phyloP scores from a whole-genome alignment of 2,888 invertebrate species.

The Villa cingulata region DNA sequence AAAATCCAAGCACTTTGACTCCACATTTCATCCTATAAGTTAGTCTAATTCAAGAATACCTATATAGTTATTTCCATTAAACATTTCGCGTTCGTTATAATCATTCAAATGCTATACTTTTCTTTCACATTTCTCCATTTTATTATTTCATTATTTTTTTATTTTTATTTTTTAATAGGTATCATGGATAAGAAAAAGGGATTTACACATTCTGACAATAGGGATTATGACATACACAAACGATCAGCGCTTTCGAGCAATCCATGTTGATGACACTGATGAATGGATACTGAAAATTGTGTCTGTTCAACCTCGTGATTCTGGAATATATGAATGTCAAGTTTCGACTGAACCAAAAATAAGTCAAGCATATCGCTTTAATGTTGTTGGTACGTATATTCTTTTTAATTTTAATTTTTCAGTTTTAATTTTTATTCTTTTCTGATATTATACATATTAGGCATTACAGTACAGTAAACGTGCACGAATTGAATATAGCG shows the following conservation, averaged over 20 bases:
- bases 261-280: constrained; percentile 56
- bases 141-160: not conserved
- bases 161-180: constrained; percentile 40
- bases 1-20: too few relatives aligned
- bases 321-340: constrained; percentile 62
- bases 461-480: too few relatives aligned
- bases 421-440: not conserved
- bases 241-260: constrained; percentile 56
- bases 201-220: constrained; percentile 62
- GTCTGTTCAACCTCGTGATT: constrained; percentile 53
- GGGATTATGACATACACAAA: constrained; percentile 60
- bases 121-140: not conserved
- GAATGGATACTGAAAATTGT: constrained; percentile 60
- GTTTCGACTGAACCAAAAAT: constrained; percentile 68
- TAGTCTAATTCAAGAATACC: too few relatives aligned
- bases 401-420: not conserved
- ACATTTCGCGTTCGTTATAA: too few relatives aligned
- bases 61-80: too few relatives aligned
- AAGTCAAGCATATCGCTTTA: constrained; percentile 55
- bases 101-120: too few relatives aligned
- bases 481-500: too few relatives aligned
- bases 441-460: not conserved
- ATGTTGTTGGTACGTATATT: constrained; percentile 53
- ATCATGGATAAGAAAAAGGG: constrained; percentile 74
- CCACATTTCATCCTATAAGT: too few relatives aligned